phyloP scores from a whole-genome alignment of 2,113 vertebrate species.

The Solenodon paradoxus region DNA sequence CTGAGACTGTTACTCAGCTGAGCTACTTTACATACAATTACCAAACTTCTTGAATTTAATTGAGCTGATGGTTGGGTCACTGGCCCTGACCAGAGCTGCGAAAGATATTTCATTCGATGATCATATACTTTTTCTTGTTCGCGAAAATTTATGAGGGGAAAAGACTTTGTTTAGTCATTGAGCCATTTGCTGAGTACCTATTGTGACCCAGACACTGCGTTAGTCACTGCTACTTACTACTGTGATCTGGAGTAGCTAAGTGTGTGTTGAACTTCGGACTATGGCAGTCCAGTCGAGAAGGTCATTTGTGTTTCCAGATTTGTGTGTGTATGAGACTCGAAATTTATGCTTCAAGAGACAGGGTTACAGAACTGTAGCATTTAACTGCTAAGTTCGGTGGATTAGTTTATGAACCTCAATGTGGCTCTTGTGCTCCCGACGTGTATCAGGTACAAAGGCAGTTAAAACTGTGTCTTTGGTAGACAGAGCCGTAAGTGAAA shows the following conservation, averaged over 20 bases:
- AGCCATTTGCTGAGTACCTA: constrained; percentile 15
- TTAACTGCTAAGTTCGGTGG: constrained; percentile 5
- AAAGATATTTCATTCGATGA: not conserved
- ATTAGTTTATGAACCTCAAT: constrained; percentile 17
- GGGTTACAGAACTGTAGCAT: constrained; percentile 11
- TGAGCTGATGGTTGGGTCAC: not conserved
- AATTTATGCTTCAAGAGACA: constrained; percentile 30
- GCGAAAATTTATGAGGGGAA: not conserved
- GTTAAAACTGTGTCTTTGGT: constrained; percentile 45
- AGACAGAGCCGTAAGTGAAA: constrained; percentile 42
- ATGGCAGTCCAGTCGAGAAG: not conserved
- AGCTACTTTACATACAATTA: constrained; percentile 22
- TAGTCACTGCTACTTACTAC: not conserved
- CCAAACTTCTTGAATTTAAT: constrained; percentile 33
- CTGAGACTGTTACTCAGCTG: not conserved
- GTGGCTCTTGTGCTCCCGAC: not conserved
- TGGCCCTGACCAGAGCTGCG: not conserved
- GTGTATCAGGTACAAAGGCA: constrained; percentile 35
- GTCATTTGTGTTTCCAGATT: not conserved
- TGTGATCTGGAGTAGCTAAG: not conserved
- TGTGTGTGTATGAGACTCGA: not conserved
- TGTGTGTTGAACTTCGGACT: constrained; percentile 35
- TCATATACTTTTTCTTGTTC: not conserved
- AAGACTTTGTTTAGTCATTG: not conserved
- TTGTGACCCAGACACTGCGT: not conserved